Evolutionary conservation across 2,113 vertebrate species (phyloP).

Genomic region (Lucifuga dentata): DNA sequence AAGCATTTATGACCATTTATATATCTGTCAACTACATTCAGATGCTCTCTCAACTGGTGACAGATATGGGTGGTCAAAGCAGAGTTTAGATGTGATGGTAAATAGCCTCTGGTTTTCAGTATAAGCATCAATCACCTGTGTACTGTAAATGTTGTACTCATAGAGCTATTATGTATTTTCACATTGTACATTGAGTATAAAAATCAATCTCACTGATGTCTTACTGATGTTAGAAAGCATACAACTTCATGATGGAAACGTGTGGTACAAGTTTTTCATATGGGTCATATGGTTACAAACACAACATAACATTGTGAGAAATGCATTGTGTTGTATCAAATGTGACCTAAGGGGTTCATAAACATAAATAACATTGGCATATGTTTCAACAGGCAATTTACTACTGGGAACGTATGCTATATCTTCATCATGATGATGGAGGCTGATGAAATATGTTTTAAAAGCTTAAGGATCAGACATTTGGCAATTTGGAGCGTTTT

Average conservation of each 20-base stretch:
- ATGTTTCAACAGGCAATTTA: constrained; percentile 2
- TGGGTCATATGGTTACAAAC: constrained; percentile 50
- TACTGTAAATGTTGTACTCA: constrained; percentile 68
- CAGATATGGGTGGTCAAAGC: constrained; percentile 69
- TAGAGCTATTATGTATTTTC: constrained; percentile 64
- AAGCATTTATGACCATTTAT: constrained; percentile 73
- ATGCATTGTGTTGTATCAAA: constrained; percentile 17
- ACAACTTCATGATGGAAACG: constrained; percentile 56
- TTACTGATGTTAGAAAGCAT: constrained; percentile 68
- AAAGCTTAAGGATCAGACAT: constrained; percentile 4
- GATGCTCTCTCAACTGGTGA: constrained; percentile 70
- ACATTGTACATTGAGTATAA: constrained; percentile 34
- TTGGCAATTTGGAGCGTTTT: constrained; percentile 19
- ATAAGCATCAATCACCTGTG: constrained; percentile 72
- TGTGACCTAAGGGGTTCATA: constrained; percentile 34
- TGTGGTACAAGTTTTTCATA: constrained; percentile 45
- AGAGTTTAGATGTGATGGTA: constrained; percentile 73
- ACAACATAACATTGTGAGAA: constrained; percentile 38
- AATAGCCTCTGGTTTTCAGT: constrained; percentile 68
- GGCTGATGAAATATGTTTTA: constrained; percentile 12
- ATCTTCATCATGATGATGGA: constrained; percentile 14
- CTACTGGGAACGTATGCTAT: background rate
- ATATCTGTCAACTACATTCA: constrained; percentile 67
- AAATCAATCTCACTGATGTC: constrained; percentile 71
- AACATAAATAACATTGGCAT: constrained; percentile 24